These are phyloP conservation scores for Axis porcinus DNA, from an alignment of 2,113 vertebrate genomes.

Conservation along the genomic window DNA sequence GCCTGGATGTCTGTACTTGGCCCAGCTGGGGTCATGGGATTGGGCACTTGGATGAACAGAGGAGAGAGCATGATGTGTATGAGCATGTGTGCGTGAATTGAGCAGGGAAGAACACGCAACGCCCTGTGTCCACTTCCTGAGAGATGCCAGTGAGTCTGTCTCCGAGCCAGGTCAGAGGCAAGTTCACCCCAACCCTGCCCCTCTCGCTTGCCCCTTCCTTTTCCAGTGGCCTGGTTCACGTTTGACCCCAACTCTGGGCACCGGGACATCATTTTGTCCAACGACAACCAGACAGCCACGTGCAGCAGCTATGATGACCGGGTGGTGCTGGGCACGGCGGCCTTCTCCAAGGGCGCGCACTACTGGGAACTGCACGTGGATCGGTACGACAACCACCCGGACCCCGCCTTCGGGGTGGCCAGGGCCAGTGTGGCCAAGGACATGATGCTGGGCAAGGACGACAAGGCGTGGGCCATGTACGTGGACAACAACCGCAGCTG, in stretches of 20 bases:
- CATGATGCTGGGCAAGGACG: slow-evolving; percentile 98
- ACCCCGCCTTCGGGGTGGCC: slow-evolving; percentile 96
- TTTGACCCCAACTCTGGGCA: slow-evolving; percentile 96
- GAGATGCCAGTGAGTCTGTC: accelerated
- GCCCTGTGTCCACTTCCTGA: neutral
- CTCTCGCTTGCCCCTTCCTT: slow-evolving; percentile 20
- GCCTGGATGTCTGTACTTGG: neutral
- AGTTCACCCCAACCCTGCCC: neutral
- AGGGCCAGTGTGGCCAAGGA: slow-evolving; percentile 94
- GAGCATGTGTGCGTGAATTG: accelerated
- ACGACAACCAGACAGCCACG: slow-evolving; percentile 94
- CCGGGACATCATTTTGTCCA: slow-evolving; percentile 94
- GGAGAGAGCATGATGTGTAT: accelerated
- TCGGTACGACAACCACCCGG: slow-evolving; percentile 97
- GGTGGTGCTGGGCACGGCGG: slow-evolving; percentile 94
- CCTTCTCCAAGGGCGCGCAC: slow-evolving; percentile 95
- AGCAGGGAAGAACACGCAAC: neutral
- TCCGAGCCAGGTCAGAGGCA: neutral
- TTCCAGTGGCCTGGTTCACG: slow-evolving; percentile 96
- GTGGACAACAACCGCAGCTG: slow-evolving; percentile 99
- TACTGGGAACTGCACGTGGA: slow-evolving; percentile 97
- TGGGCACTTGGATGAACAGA: neutral
- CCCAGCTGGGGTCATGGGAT: neutral
- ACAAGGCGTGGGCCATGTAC: slow-evolving; percentile 99
- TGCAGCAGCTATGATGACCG: slow-evolving; percentile 98